These are phyloP conservation scores for Engystomops pustulosus DNA, from an alignment of 2,113 vertebrate genomes.

Conservation along the genomic window DNA sequence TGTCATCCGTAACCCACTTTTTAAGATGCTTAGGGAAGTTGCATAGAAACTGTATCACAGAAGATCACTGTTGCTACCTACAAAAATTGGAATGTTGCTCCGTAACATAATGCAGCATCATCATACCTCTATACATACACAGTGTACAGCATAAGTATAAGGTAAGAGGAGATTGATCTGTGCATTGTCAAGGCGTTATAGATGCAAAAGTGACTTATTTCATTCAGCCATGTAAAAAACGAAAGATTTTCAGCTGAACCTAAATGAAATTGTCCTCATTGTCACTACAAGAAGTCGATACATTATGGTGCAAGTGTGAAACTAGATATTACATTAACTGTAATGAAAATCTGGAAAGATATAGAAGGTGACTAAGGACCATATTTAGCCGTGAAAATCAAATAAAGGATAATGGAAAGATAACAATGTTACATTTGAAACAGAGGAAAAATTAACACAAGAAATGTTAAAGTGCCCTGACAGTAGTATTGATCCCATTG, in stretches of 20 bases:
- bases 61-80: too few relatives aligned
- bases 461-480: conserved; percentile 37
- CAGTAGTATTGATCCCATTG: conserved; percentile 36
- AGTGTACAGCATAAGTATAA: too few relatives aligned
- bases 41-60: too few relatives aligned
- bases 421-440: conserved; percentile 44
- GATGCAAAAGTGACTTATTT: background rate
- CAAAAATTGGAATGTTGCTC: too few relatives aligned
- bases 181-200: background rate
- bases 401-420: conserved; percentile 44
- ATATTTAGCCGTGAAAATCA: conserved; percentile 54
- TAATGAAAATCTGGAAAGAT: conserved; percentile 43
- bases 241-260: background rate
- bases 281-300: conserved; percentile 29
- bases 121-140: background rate
- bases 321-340: conserved; percentile 48
- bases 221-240: background rate
- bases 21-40: too few relatives aligned
- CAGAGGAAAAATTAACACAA: conserved; percentile 30
- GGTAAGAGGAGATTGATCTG: background rate
- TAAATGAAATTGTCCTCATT: conserved; percentile 29
- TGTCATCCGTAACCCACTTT: too few relatives aligned
- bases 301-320: conserved; percentile 40
- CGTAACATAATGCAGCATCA: background rate
- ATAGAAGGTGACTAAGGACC: conserved; percentile 24